phyloP scores from a whole-genome alignment of 1,140 invertebrate genomes.

The Chymomyza costata region DNA sequence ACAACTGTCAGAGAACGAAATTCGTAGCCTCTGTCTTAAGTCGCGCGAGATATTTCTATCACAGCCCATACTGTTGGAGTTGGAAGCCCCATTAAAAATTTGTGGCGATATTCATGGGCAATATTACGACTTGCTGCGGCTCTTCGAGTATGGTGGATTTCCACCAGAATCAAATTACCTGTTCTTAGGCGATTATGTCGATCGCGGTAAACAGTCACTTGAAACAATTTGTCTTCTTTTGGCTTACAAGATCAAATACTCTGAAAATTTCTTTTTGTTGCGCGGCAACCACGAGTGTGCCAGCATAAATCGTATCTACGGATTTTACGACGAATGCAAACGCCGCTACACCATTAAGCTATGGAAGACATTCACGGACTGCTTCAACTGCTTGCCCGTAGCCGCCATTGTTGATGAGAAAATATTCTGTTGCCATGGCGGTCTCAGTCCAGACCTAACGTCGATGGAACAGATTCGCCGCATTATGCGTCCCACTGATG shows the following conservation, averaged over 20 bases:
- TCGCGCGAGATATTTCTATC: slow-evolving; percentile 99
- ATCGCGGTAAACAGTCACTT: slow-evolving; percentile 89
- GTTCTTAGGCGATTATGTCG: slow-evolving; percentile 94
- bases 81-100: slow-evolving; percentile 99
- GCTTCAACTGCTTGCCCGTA: slow-evolving; percentile 98
- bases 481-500: slow-evolving; percentile 94
- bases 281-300: slow-evolving; percentile 92
- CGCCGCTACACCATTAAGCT: slow-evolving; percentile 97
- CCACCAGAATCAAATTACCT: slow-evolving; percentile 99
- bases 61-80: slow-evolving; percentile 97
- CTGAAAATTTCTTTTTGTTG: slow-evolving; percentile 92
- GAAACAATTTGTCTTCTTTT: slow-evolving; percentile 95
- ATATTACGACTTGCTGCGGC: slow-evolving; percentile 97
- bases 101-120: slow-evolving; percentile 99
- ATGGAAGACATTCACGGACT: slow-evolving; percentile 99
- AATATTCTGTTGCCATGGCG: slow-evolving; percentile 98
- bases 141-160: slow-evolving; percentile 99
- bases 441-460: slow-evolving; percentile 91
- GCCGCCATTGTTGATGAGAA: slow-evolving; percentile 98
- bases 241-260: slow-evolving; percentile 97
- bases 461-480: slow-evolving; percentile 94
- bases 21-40: slow-evolving; percentile 96
- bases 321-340: slow-evolving; percentile 98
- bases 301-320: slow-evolving; percentile 96
- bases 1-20: slow-evolving; percentile 96